These are phyloP conservation scores for Liolophura sinensis DNA, from an alignment of 1,140 invertebrate species.

Conservation along the genomic window DNA sequence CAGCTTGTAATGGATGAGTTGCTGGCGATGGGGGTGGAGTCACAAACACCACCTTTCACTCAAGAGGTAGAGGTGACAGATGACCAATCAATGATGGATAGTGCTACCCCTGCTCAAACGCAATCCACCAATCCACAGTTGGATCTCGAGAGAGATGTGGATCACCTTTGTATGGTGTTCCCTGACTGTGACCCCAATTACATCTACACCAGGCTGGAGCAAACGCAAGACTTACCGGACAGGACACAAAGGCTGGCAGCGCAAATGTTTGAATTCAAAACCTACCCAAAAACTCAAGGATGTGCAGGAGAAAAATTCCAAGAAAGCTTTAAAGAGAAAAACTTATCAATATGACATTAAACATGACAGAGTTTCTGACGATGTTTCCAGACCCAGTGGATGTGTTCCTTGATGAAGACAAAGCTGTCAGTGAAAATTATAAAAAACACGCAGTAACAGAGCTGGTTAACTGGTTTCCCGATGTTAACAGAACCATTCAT, in stretches of 20 bases:
- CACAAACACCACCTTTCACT: slow-evolving; percentile 15
- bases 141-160: slow-evolving; percentile 60
- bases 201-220: slow-evolving; percentile 53
- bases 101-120: slow-evolving; percentile 5
- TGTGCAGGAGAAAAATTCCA: slow-evolving; percentile 36
- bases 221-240: slow-evolving; percentile 23
- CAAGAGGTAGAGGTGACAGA: not conserved
- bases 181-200: slow-evolving; percentile 64
- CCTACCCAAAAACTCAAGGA: slow-evolving; percentile 65
- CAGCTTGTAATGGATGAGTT: slow-evolving; percentile 49
- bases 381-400: slow-evolving; percentile 64
- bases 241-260: slow-evolving; percentile 38
- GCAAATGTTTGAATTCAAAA: slow-evolving; percentile 54
- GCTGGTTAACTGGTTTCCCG: slow-evolving; percentile 47
- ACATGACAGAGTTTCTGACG: slow-evolving; percentile 62
- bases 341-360: slow-evolving; percentile 50
- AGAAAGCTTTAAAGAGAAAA: slow-evolving; percentile 33
- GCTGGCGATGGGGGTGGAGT: slow-evolving; percentile 19
- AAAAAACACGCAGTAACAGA: slow-evolving; percentile 43
- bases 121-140: slow-evolving; percentile 8
- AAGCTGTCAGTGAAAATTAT: slow-evolving; percentile 49
- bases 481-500: slow-evolving; percentile 45
- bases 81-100: slow-evolving; percentile 7
- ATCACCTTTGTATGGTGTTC: slow-evolving; percentile 49
- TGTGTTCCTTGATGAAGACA: slow-evolving; percentile 59